Conservation (phyloP, 2,888 invertebrate species). For the Dryomyza anilis region DNA sequence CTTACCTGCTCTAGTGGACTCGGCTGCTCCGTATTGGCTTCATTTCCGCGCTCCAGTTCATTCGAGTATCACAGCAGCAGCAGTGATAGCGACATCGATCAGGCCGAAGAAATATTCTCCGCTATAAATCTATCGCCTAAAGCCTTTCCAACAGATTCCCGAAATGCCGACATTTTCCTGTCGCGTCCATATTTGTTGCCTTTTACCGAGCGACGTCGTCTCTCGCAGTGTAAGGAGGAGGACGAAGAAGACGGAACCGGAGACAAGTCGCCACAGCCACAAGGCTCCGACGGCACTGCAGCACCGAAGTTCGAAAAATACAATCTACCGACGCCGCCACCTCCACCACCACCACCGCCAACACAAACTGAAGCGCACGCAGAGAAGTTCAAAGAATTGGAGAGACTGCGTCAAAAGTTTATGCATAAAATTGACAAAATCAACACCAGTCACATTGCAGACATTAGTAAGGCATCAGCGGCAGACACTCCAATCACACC, state of each 20-base stretch:
- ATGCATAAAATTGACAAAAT: conserved; percentile 59
- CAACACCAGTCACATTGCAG: conserved; percentile 54
- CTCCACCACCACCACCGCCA: conserved; percentile 50
- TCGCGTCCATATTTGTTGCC: conserved; percentile 61
- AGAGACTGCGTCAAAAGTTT: conserved; percentile 55
- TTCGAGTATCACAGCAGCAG: conserved; percentile 51
- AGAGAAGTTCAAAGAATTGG: conserved; percentile 56
- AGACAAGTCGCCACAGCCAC: conserved; percentile 49
- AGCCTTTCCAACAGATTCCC: conserved; percentile 41
- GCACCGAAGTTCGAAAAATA: conserved; percentile 33
- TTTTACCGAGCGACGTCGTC: conserved; percentile 68
- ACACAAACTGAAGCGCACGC: conserved; percentile 48
- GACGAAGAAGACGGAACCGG: conserved; percentile 73
- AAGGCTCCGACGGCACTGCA: conserved; percentile 17
- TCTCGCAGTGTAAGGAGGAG: conserved; percentile 84
- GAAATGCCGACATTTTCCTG: conserved; percentile 45
- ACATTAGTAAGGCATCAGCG: conserved; percentile 43
- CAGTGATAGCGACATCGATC: conserved; percentile 41
- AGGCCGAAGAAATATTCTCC: conserved; percentile 32
- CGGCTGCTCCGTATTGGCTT: conserved; percentile 34
- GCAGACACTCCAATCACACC: conserved; percentile 41
- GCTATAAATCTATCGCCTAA: conserved; percentile 42
- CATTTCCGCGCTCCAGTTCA: conserved; percentile 44
- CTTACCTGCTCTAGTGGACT: conserved; percentile 37
- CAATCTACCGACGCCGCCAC: conserved; percentile 20